A percentile compares a stretch with the other conserved stretches of the same genome.
Evolutionary conservation across 2,113 vertebrate species (phyloP).

Genomic region (Castor canadensis): DNA sequence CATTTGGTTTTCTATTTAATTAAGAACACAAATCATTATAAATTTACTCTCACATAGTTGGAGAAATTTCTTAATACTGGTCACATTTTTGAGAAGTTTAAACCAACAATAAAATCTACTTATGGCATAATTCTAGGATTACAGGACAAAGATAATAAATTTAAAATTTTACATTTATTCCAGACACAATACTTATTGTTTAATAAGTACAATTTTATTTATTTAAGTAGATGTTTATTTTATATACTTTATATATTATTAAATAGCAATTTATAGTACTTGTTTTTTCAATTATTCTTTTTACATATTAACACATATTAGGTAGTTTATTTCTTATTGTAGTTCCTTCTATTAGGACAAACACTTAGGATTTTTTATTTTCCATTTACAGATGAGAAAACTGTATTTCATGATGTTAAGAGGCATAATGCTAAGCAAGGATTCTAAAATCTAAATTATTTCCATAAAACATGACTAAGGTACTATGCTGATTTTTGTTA

Average conservation of each 20-base stretch:
- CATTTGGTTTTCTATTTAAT: not conserved
- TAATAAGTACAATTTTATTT: not conserved
- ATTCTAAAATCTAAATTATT: not conserved
- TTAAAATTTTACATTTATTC: not conserved
- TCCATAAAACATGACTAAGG: no score
- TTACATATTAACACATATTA: not conserved
- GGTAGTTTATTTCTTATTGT: not conserved
- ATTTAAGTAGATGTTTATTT: not conserved
- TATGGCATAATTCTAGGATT: not conserved
- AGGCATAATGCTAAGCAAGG: not conserved
- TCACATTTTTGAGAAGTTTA: not conserved
- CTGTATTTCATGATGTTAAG: no score
- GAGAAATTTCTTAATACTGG: not conserved
- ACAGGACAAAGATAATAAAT: not conserved
- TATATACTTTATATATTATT: not conserved
- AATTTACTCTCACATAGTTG: not conserved
- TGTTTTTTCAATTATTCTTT: not conserved
- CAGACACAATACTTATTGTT: not conserved
- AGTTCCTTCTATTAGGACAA: no score
- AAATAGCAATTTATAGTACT: not conserved
- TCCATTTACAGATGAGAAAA: not conserved
- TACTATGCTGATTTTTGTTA: not conserved
- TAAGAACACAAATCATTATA: not conserved
- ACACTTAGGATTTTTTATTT: no score
- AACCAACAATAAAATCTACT: not conserved